Evolutionary conservation across 2,888 invertebrate genomes (phyloP).

Genomic region (Archaeoteleia sp.): DNA sequence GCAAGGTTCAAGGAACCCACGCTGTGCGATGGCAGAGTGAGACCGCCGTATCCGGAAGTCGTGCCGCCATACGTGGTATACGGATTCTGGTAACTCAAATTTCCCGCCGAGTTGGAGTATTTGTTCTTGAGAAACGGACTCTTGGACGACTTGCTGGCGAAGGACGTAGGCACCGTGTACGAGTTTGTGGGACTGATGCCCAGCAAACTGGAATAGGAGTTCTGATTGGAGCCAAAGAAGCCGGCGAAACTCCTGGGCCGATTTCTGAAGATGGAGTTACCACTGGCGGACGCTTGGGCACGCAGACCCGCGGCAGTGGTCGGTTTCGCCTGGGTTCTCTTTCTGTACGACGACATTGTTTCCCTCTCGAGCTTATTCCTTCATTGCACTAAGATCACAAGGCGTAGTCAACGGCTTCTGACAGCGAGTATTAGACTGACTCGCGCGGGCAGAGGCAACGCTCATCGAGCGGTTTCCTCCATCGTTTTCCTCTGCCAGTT

Average conservation of each 20-base stretch:
- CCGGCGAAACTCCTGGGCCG: conserved; percentile 69
- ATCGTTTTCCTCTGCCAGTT: conserved; percentile 60
- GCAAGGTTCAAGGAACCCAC: conserved; percentile 79
- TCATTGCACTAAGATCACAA: too few species aligned
- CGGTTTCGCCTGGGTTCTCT: conserved; percentile 70
- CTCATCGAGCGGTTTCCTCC: conserved; percentile 67
- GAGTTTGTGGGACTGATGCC: conserved; percentile 63
- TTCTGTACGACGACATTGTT: conserved; percentile 71
- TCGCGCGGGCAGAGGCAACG: conserved; percentile 60
- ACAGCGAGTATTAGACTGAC: conserved; percentile 72
- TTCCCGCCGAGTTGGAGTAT: conserved; percentile 71
- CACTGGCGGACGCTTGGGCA: conserved; percentile 73
- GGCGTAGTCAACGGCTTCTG: conserved; percentile 56
- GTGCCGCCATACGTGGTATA: conserved; percentile 79
- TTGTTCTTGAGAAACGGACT: conserved; percentile 66
- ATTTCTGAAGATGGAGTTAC: conserved; percentile 72
- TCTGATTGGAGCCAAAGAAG: conserved; percentile 67
- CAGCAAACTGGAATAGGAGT: conserved; percentile 66
- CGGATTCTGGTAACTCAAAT: conserved; percentile 75
- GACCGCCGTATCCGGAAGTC: conserved; percentile 81
- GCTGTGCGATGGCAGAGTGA: conserved; percentile 79
- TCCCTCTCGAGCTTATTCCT: conserved; percentile 10
- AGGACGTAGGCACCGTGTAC: conserved; percentile 54
- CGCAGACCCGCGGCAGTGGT: conserved; percentile 72
- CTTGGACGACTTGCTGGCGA: conserved; percentile 53